A percentile compares a stretch with the other conserved stretches of the same genome.
phyloP scores from a whole-genome alignment of 2,113 vertebrate species.

The Apus apus region DNA sequence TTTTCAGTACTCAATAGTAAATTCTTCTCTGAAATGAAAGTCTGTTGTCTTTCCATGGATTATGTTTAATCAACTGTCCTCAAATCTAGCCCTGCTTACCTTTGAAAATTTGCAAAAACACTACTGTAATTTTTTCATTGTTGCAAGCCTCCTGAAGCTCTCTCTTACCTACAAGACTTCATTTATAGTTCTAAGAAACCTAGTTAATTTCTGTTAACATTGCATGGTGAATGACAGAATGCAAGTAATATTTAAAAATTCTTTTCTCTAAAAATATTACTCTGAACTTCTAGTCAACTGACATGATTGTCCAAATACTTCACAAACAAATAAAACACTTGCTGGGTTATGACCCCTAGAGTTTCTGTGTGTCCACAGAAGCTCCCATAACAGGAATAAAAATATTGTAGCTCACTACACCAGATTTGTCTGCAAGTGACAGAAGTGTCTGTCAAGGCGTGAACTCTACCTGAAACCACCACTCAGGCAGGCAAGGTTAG shows the following conservation, averaged over 20 bases:
- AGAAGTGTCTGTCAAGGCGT: not conserved
- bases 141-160: not conserved
- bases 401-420: not conserved
- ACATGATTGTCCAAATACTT: not conserved
- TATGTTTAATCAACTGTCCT: not conserved
- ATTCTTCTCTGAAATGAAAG: not conserved
- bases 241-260: not conserved
- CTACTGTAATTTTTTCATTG: not conserved
- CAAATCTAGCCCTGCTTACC: not conserved
- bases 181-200: not conserved
- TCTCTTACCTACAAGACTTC: not conserved
- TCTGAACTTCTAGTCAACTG: not conserved
- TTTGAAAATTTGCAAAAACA: not conserved
- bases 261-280: not conserved
- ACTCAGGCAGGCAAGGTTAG: not conserved
- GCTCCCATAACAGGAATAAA: not conserved
- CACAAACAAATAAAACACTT: not conserved
- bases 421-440: not conserved
- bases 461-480: not conserved
- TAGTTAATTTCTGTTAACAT: not conserved
- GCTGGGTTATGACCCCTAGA: not conserved
- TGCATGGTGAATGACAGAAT: not conserved
- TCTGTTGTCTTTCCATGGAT: not conserved
- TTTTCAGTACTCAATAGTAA: not conserved
- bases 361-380: not conserved